phyloP scores from a whole-genome alignment of 2,797 vertebrate species.

The Paguma larvata region DNA sequence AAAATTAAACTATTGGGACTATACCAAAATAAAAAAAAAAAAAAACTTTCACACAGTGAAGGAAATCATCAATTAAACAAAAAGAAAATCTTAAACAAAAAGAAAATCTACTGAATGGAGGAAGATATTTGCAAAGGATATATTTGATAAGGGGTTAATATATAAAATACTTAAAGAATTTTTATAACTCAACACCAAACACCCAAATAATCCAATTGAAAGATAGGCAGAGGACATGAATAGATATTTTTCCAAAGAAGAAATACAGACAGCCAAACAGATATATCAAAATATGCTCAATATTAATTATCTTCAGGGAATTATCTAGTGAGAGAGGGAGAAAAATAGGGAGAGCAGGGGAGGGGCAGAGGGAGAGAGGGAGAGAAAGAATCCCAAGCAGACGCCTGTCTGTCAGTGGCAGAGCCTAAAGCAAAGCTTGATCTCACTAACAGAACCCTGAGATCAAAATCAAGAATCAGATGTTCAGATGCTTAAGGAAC shows the following conservation, averaged over 20 bases:
- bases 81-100: neutral
- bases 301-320: neutral
- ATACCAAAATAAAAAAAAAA: neutral
- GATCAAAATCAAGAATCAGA: too few species aligned
- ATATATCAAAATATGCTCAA: neutral
- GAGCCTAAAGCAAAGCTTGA: too few species aligned
- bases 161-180: neutral
- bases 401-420: too few species aligned
- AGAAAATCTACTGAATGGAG: neutral
- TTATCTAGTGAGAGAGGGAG: too few species aligned
- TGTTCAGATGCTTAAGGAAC: too few species aligned
- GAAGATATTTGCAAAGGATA: neutral
- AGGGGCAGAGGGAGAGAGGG: too few species aligned
- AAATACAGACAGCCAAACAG: neutral
- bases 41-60: neutral
- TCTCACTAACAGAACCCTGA: too few species aligned
- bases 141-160: neutral
- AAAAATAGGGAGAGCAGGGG: too few species aligned
- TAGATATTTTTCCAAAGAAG: neutral
- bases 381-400: too few species aligned
- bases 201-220: neutral
- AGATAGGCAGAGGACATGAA: neutral
- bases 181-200: neutral
- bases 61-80: neutral
- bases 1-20: neutral